These are phyloP conservation scores for Synaphobranchus kaupii DNA, from an alignment of 2,797 vertebrate species.

Conservation along the genomic window DNA sequence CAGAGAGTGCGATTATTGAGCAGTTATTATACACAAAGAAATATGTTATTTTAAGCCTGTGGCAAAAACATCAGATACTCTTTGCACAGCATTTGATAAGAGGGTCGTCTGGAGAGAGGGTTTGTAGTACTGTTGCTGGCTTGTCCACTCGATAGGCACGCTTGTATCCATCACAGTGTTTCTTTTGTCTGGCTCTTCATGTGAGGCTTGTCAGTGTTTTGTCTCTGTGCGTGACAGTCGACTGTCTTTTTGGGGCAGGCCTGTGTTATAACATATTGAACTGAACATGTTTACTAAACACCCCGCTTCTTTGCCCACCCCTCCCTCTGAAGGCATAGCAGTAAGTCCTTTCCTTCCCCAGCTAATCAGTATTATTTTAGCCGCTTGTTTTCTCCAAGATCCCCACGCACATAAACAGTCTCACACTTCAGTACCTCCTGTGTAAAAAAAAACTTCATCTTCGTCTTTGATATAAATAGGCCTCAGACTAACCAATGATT, in stretches of 20 bases:
- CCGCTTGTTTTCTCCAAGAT: neutral
- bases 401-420: neutral
- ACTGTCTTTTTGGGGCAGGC: slow-evolving; percentile 39
- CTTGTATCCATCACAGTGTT: slow-evolving; percentile 32
- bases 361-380: neutral
- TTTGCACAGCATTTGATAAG: slow-evolving; percentile 55
- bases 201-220: neutral
- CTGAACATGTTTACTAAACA: slow-evolving; percentile 23
- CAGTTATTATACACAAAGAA: slow-evolving; percentile 59
- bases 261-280: slow-evolving; percentile 36
- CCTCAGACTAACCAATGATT: neutral
- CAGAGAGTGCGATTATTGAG: slow-evolving; percentile 60
- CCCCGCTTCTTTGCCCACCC: neutral
- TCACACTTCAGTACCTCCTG: neutral
- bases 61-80: slow-evolving; percentile 53
- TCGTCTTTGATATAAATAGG: neutral
- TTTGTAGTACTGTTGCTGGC: slow-evolving; percentile 24
- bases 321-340: slow-evolving; percentile 9
- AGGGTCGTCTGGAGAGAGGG: slow-evolving; percentile 18
- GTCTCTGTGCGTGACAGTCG: neutral
- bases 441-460: neutral
- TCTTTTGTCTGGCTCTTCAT: slow-evolving; percentile 18
- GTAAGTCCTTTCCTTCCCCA: neutral
- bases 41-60: slow-evolving; percentile 61
- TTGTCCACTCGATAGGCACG: slow-evolving; percentile 12